A percentile compares a stretch with the other conserved stretches of the same genome.
These are phyloP conservation scores for Muscidifurax raptorellus DNA, from an alignment of 1,140 invertebrate species.

Conservation along the genomic window DNA sequence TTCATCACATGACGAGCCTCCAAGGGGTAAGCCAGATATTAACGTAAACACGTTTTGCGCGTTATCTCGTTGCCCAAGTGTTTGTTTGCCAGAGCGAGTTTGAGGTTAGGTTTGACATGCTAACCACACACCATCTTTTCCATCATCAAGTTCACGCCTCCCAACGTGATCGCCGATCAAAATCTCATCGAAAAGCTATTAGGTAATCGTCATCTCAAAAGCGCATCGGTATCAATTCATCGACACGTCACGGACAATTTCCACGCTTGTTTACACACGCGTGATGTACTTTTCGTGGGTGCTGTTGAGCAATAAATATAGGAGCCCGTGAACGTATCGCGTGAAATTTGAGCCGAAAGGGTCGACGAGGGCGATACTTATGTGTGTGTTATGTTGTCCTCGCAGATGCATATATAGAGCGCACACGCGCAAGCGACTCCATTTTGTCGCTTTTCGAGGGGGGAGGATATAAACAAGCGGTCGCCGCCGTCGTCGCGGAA, in stretches of 20 bases:
- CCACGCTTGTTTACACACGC: not conserved
- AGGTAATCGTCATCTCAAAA: not conserved
- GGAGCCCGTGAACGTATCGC: too few species aligned
- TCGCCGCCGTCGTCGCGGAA: not conserved
- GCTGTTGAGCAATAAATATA: too few species aligned
- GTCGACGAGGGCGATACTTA: too few species aligned
- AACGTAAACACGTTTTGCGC: not conserved
- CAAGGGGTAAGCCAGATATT: not conserved
- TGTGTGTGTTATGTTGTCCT: too few species aligned
- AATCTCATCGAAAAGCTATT: not conserved
- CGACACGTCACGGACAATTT: not conserved
- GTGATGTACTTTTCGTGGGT: too few species aligned
- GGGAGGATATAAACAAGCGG: slow-evolving; percentile 31
- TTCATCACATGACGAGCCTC: not conserved
- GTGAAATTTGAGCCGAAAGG: not conserved
- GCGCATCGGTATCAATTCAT: too few species aligned
- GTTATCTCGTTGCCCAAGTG: not conserved
- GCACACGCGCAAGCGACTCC: not conserved
- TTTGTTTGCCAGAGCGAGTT: not conserved
- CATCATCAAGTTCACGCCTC: too few species aligned
- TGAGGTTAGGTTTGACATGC: not conserved
- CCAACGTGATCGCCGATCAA: too few species aligned
- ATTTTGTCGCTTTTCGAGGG: slow-evolving; percentile 15
- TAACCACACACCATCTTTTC: not conserved
- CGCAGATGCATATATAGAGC: not conserved